These are phyloP conservation scores for Homarus gammarus DNA, from an alignment of 2,888 invertebrate genomes.

Conservation along the genomic window DNA sequence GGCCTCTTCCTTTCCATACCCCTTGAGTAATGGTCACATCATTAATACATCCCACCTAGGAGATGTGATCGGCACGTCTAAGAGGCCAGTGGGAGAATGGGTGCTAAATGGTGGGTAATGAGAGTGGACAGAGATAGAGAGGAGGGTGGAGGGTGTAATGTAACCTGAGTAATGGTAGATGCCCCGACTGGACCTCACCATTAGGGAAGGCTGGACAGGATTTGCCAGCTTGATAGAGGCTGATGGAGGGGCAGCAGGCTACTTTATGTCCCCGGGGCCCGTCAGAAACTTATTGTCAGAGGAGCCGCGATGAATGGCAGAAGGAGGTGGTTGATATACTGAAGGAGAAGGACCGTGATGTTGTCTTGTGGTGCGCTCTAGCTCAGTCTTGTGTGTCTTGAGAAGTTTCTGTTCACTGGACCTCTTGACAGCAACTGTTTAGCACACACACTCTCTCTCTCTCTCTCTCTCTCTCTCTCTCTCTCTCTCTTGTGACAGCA, in stretches of 20 bases:
- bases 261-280: too few species aligned
- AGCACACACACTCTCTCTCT: too few species aligned
- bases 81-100: not conserved
- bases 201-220: conserved; percentile 18
- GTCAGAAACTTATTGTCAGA: too few species aligned
- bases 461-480: too few species aligned
- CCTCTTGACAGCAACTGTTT: too few species aligned
- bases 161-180: conserved; percentile 10
- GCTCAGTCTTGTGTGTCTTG: too few species aligned
- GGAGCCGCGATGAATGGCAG: too few species aligned
- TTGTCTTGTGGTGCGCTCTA: too few species aligned
- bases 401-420: too few species aligned
- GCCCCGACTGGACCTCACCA: conserved; percentile 30
- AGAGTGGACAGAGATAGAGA: conserved; percentile 31
- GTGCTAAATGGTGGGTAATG: conserved; percentile 24
- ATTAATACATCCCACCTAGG: not conserved
- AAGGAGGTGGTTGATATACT: too few species aligned
- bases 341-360: too few species aligned
- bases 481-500: too few species aligned
- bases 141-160: conserved; percentile 34
- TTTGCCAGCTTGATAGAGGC: conserved; percentile 21
- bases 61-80: not conserved
- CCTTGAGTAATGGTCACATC: not conserved
- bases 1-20: not conserved
- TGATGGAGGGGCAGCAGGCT: not conserved